Evolutionary conservation across 1,140 invertebrate species (phyloP).

Genomic region (Adelges cooleyi): DNA sequence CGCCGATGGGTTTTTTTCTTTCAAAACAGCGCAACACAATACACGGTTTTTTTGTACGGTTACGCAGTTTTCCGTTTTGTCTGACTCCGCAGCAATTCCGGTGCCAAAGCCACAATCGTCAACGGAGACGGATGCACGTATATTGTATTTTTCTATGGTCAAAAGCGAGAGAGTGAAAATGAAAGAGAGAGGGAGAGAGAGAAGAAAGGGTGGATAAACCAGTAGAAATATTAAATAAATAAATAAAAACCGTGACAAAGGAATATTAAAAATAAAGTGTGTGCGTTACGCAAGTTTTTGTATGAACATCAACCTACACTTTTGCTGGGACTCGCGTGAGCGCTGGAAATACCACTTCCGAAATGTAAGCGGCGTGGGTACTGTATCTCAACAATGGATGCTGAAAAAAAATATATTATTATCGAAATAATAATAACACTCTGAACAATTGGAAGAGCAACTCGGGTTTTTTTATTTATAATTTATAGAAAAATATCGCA

Average conservation of each 20-base stretch:
- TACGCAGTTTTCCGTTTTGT: not conserved
- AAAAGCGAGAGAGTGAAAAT: too few relatives aligned
- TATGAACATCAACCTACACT: constrained; percentile 17
- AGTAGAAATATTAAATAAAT: too few relatives aligned
- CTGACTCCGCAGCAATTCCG: not conserved
- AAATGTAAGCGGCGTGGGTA: constrained; percentile 2
- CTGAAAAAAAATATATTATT: not conserved
- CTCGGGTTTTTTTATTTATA: too few relatives aligned
- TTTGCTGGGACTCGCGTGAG: not conserved
- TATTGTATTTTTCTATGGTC: too few relatives aligned
- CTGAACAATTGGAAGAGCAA: not conserved
- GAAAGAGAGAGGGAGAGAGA: too few relatives aligned
- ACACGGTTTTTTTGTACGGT: too few relatives aligned
- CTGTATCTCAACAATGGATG: not conserved
- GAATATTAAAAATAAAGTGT: constrained; percentile 18
- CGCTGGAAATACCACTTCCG: constrained; percentile 13
- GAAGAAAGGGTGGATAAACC: too few relatives aligned
- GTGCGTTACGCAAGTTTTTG: constrained; percentile 19
- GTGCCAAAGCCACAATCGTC: too few relatives aligned
- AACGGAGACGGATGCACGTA: too few relatives aligned
- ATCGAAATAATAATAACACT: constrained; percentile 7
- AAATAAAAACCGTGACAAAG: not conserved
- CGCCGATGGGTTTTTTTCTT: too few relatives aligned
- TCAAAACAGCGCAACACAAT: too few relatives aligned
- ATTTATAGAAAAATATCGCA: too few relatives aligned